These are phyloP conservation scores for Ommatoiulus sabulosus DNA, from an alignment of 2,888 invertebrate species.

Conservation along the genomic window DNA sequence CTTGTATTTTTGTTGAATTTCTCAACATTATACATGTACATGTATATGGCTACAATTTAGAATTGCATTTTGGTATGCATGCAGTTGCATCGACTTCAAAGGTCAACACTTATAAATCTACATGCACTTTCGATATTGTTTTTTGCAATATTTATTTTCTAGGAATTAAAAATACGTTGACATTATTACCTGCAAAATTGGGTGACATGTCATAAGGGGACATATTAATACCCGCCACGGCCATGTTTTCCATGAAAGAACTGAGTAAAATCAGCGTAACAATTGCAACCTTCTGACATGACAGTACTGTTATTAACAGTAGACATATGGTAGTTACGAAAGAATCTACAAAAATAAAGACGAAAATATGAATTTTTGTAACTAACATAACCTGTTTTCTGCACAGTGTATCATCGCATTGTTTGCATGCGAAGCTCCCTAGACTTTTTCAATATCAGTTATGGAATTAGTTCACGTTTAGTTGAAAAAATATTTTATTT, in stretches of 20 bases:
- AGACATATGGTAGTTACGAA: background rate
- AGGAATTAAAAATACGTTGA: background rate
- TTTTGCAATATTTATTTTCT: background rate
- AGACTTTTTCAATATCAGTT: too few species aligned
- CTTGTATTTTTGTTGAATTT: too few species aligned
- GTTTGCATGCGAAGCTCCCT: background rate
- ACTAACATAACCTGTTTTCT: too few species aligned
- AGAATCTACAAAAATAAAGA: background rate
- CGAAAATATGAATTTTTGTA: background rate
- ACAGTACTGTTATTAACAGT: background rate
- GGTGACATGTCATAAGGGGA: conserved; percentile 58
- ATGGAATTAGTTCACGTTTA: too few species aligned
- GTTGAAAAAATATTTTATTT: too few species aligned
- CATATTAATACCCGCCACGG: background rate
- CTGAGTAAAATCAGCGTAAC: background rate
- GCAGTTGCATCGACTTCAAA: background rate
- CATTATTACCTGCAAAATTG: conserved; percentile 49
- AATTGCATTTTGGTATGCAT: background rate
- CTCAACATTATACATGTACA: too few species aligned
- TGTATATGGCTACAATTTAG: too few species aligned
- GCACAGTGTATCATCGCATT: background rate
- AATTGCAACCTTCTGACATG: conserved; percentile 21
- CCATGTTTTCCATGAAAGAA: conserved; percentile 59
- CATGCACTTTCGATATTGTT: background rate
- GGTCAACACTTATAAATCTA: background rate